phyloP scores from a whole-genome alignment of 2,113 vertebrate genomes.

The Scalopus aquaticus region DNA sequence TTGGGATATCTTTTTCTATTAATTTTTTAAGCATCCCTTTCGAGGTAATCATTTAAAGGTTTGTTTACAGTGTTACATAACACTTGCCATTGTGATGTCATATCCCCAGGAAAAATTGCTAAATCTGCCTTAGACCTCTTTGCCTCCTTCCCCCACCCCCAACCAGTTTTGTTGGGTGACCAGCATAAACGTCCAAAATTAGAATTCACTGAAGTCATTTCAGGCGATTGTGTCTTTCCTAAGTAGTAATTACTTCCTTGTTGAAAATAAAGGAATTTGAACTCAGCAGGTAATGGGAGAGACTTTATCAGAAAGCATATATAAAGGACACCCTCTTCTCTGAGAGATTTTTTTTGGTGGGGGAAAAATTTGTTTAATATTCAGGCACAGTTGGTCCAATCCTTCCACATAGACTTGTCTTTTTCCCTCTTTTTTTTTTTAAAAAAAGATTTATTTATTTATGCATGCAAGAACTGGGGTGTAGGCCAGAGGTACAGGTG shows the following conservation, averaged over 20 bases:
- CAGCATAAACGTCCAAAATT: slow-evolving; percentile 60
- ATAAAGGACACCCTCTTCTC: not conserved
- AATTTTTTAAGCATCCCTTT: not conserved
- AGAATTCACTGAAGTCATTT: slow-evolving; percentile 68
- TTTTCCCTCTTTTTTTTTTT: too few relatives aligned
- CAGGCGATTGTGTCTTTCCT: slow-evolving; percentile 66
- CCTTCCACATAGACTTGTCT: too few relatives aligned
- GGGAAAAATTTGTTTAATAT: not conserved
- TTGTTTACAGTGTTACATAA: slow-evolving; percentile 54
- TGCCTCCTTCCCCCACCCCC: not conserved
- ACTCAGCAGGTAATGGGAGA: slow-evolving; percentile 50
- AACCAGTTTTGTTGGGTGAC: slow-evolving; percentile 1
- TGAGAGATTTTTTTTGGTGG: not conserved
- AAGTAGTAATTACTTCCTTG: slow-evolving; percentile 57
- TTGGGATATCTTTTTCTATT: not conserved
- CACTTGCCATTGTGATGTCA: slow-evolving; percentile 66
- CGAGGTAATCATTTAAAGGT: slow-evolving; percentile 23
- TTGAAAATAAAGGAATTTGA: slow-evolving; percentile 56
- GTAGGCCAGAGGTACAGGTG: too few relatives aligned
- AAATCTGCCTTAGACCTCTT: slow-evolving; percentile 55
- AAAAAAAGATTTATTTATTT: too few relatives aligned
- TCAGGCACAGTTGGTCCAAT: not conserved
- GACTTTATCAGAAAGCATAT: not conserved
- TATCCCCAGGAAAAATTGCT: slow-evolving; percentile 55
- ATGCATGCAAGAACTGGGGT: too few relatives aligned